Evolutionary conservation across 2,888 invertebrate species (phyloP).

Genomic region (Smittia sp.): DNA sequence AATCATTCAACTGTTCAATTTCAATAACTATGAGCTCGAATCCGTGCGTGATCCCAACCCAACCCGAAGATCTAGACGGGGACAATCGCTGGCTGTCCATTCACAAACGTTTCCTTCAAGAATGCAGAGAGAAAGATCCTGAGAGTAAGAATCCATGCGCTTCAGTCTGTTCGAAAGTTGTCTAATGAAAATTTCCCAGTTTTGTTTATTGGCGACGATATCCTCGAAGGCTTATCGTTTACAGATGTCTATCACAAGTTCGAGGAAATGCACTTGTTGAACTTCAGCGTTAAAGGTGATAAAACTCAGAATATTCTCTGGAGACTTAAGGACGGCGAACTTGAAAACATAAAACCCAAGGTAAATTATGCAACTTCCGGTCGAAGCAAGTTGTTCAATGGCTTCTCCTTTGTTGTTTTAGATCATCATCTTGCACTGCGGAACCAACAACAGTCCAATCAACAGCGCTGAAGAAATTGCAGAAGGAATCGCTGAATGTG

Average conservation of each 20-base stretch:
- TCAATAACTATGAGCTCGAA: conserved; percentile 66
- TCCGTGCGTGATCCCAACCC: conserved; percentile 68
- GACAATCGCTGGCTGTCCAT: conserved; percentile 85
- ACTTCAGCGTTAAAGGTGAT: conserved; percentile 62
- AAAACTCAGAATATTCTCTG: conserved; percentile 85
- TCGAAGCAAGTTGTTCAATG: conserved; percentile 11
- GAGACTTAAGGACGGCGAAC: conserved; percentile 84
- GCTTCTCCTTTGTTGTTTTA: conserved; percentile 51
- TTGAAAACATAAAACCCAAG: conserved; percentile 86
- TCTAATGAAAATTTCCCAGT: conserved; percentile 53
- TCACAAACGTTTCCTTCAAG: conserved; percentile 52
- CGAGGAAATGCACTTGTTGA: conserved; percentile 86
- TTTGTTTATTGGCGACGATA: conserved; percentile 85
- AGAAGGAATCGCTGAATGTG: conserved; percentile 76
- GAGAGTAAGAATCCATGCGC: conserved; percentile 54
- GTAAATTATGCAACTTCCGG: conserved; percentile 52
- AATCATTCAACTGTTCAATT: no score
- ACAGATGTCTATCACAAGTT: conserved; percentile 84
- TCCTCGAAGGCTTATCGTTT: conserved; percentile 76
- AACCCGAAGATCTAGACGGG: conserved; percentile 74
- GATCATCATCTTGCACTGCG: conserved; percentile 83
- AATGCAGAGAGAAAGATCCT: conserved; percentile 64
- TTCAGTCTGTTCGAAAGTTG: neutral
- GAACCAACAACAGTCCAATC: conserved; percentile 77
- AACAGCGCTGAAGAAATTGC: conserved; percentile 77